Base-by-base conservation (phyloP, 2,888 invertebrate species). In the Oxyscelio sp. region DNA sequence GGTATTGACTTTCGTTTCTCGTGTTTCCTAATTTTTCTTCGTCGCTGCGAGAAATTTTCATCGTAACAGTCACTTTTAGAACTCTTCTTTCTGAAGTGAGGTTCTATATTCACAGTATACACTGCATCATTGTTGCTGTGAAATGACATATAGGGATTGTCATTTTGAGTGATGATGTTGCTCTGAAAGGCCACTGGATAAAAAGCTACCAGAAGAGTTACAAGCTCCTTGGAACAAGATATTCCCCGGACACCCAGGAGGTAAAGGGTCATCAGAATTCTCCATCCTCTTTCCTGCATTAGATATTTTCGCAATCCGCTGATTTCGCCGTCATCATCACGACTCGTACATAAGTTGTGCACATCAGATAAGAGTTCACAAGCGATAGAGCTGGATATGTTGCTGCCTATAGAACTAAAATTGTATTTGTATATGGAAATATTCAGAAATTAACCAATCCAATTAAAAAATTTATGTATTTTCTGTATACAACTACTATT, bases 301-400 rank as follows among this genome's bases (percentile, higher is more conserved):
- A 96, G 91, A 91, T 96, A 96, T 85, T 95, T 95, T 80, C 95
- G 94, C 74, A 96, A 92, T 40, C 95, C 79, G 91, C 94, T 17
- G 27, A 95, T 89, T 83, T 95, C 94, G 38, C 92, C 94, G 9
- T 92, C 90, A 71, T 94, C 94, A 52, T 88, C 89, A 59, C 91
- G 80, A 73, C 91, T 88, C 2, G 92, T 92, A 80, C 95, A 95
- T 1, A 95, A 90, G 54, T 92, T 95, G 92, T 96, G 96, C 77
- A 96, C 95, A 87, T 96, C 96, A 85, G 96, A 95, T 65, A 96
- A 94, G 77, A 96, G 92, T 93, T 96, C 96, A 92, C 96, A 96
- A 0, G 96, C 96, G 65, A 96, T 95, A 85, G 96, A 94, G 11
- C 96, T 95, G 68, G 96, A 95, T 83, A 96, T 95, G 85, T 95